Percentiles rank a stretch among this genome's conserved stretches.
These are phyloP conservation scores for Zeuzera pyrina DNA, from an alignment of 2,888 invertebrate species.

Conservation along the genomic window DNA sequence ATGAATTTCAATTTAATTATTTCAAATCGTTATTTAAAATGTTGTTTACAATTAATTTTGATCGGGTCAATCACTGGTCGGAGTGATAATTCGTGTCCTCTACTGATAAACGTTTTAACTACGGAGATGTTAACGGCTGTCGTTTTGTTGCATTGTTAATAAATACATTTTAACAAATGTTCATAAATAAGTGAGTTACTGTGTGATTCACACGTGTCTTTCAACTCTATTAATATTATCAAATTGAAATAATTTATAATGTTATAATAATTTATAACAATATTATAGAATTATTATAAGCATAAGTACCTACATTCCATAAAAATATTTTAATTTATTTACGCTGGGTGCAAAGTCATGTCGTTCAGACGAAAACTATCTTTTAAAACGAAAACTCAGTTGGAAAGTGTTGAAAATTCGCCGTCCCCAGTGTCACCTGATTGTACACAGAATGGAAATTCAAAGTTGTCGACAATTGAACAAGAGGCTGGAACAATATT, in stretches of 20 bases:
- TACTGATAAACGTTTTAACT: too few relatives aligned
- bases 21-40: conserved; percentile 24
- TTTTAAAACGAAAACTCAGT: conserved; percentile 21
- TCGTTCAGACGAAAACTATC: conserved; percentile 27
- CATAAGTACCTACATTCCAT: too few relatives aligned
- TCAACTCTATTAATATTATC: too few relatives aligned
- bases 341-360: too few relatives aligned
- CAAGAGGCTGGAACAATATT: conserved; percentile 14
- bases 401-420: conserved; percentile 17
- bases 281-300: too few relatives aligned
- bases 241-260: too few relatives aligned
- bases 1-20: conserved; percentile 38
- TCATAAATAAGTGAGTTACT: background rate
- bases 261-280: too few relatives aligned
- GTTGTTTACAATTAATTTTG: conserved; percentile 19
- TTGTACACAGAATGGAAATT: conserved; percentile 16
- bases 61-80: conserved; percentile 11
- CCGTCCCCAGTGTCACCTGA: conserved; percentile 7
- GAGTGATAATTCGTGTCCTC: conserved; percentile 19
- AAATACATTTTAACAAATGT: background rate
- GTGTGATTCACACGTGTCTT: conserved; percentile 1
- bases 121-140: background rate
- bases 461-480: conserved; percentile 3
- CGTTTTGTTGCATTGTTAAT: background rate
- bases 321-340: too few relatives aligned